Percentiles rank a stretch among this genome's conserved stretches.
Conservation (phyloP, 2,888 invertebrate species). For the Craniophora ligustri region DNA sequence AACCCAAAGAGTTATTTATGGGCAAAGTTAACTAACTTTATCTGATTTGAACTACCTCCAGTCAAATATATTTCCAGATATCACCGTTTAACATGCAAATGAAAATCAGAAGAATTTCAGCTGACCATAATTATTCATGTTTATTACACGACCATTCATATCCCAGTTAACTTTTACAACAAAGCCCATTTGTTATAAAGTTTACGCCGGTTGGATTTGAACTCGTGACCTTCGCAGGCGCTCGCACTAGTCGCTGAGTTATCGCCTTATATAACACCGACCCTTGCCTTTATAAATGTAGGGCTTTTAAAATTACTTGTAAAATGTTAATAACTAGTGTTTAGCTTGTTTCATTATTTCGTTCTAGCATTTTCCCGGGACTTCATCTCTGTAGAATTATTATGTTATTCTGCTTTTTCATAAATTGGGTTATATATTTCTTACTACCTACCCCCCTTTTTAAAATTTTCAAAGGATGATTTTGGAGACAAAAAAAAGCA, state of each 20-base stretch:
- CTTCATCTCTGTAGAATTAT: too few relatives aligned
- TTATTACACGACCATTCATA: conserved; percentile 41
- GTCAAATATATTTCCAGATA: not conserved
- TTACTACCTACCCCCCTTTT: too few relatives aligned
- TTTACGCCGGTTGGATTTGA: conserved; percentile 28
- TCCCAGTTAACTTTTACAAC: conserved; percentile 40
- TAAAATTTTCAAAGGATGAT: too few relatives aligned
- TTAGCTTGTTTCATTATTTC: not conserved
- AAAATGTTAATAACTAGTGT: not conserved
- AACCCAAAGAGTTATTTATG: too few relatives aligned
- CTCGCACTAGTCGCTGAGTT: conserved; percentile 5
- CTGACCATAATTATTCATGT: conserved; percentile 39
- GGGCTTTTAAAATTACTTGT: not conserved
- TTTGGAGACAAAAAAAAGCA: too few relatives aligned
- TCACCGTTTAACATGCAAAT: conserved; percentile 35
- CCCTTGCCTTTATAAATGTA: conserved; percentile 1
- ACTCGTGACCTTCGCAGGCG: conserved; percentile 27
- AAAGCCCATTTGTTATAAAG: conserved; percentile 31
- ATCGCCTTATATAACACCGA: conserved; percentile 8
- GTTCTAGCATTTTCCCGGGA: too few relatives aligned
- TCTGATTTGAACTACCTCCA: conserved; percentile 9
- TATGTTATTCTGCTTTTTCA: not conserved
- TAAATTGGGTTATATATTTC: too few relatives aligned
- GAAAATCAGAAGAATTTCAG: conserved; percentile 27
- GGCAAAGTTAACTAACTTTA: too few relatives aligned